phyloP scores from a whole-genome alignment of 1,140 invertebrate genomes.

The Tyrophagus putrescentiae region DNA sequence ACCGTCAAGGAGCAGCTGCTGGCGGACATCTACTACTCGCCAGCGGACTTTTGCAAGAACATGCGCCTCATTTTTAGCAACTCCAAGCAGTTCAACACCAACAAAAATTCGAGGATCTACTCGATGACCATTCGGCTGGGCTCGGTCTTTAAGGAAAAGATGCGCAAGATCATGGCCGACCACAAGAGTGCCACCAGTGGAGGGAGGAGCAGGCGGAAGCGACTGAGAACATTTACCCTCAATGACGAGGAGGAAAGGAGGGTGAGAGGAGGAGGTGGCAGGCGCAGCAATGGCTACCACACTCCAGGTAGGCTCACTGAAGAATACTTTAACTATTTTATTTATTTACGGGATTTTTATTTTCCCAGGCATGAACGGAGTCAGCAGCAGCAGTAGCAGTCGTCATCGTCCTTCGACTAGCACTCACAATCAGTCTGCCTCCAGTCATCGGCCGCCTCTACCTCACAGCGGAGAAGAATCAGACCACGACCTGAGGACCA shows the following conservation, averaged over 20 bases:
- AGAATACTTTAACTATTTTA: not conserved
- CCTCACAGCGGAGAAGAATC: not conserved
- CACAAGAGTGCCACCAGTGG: slow-evolving; percentile 24
- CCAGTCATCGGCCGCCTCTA: not conserved
- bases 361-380: not conserved
- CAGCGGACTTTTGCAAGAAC: slow-evolving; percentile 67
- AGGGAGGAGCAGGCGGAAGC: slow-evolving; percentile 39
- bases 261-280: not conserved
- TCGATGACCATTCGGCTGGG: slow-evolving; percentile 74
- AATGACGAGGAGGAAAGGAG: no score
- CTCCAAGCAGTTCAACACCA: slow-evolving; percentile 79
- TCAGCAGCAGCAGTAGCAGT: not conserved
- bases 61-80: slow-evolving; percentile 75
- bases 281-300: not conserved
- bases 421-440: not conserved
- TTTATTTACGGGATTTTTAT: not conserved
- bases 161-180: slow-evolving; percentile 35
- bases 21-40: slow-evolving; percentile 56
- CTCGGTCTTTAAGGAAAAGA: slow-evolving; percentile 68
- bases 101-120: slow-evolving; percentile 64
- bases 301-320: not conserved
- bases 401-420: not conserved
- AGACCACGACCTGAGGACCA: not conserved
- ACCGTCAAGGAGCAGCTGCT: slow-evolving; percentile 61
- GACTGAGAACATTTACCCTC: no score